phyloP scores from a whole-genome alignment of 2,113 vertebrate genomes.

The Phainopepla nitens region DNA sequence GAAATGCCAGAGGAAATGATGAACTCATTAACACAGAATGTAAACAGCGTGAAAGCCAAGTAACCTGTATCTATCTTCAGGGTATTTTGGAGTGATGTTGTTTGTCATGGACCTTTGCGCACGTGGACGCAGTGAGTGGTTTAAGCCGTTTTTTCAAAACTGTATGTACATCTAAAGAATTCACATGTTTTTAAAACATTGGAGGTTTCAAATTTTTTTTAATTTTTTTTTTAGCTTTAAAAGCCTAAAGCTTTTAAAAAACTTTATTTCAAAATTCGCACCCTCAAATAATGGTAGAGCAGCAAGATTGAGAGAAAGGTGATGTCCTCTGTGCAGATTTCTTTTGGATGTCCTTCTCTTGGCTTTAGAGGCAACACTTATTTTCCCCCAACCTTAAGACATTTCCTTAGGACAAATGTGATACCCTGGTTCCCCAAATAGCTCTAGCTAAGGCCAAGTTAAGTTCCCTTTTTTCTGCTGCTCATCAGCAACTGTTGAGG shows the following conservation, averaged over 20 bases:
- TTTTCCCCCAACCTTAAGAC: background rate
- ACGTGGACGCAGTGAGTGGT: fast-evolving
- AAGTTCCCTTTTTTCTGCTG: background rate
- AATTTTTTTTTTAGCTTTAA: background rate
- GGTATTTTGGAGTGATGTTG: background rate
- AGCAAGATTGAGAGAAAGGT: background rate
- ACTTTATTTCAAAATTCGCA: background rate
- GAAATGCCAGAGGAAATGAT: background rate
- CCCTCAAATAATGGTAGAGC: background rate
- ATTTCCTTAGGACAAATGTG: background rate
- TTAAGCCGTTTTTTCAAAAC: background rate
- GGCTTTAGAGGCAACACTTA: background rate
- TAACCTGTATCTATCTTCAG: background rate
- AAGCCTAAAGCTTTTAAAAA: background rate
- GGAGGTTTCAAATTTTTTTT: background rate
- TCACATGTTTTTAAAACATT: background rate
- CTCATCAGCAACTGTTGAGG: background rate
- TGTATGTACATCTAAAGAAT: background rate
- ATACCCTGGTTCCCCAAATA: background rate
- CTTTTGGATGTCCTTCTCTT: background rate
- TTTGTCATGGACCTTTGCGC: background rate
- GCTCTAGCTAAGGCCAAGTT: background rate
- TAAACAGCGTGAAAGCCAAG: background rate
- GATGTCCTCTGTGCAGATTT: background rate
- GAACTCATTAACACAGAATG: background rate